phyloP scores from a whole-genome alignment of 2,797 vertebrate genomes.

The Phyllotis vaccarum region DNA sequence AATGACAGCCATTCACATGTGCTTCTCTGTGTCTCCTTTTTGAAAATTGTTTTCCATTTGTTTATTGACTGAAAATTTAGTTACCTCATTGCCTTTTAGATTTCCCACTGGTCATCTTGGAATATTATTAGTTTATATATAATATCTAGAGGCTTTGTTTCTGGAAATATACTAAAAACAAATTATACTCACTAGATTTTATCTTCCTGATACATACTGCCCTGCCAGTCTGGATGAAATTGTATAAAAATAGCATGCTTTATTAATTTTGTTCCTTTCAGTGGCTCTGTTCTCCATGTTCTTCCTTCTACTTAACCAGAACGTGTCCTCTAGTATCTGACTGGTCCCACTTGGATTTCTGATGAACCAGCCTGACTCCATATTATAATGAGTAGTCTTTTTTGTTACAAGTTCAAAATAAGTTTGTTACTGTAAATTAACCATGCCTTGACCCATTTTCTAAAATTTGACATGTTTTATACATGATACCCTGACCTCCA shows the following conservation, averaged over 20 bases:
- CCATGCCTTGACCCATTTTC: background rate
- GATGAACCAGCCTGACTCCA: background rate
- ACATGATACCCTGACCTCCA: background rate
- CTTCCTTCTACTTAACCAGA: background rate
- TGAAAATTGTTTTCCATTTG: conserved; percentile 31
- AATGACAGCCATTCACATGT: background rate
- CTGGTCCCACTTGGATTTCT: background rate
- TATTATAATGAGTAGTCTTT: background rate
- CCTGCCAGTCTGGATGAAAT: conserved; percentile 6
- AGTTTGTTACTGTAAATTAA: background rate
- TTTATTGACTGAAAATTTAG: conserved; percentile 53
- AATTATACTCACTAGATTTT: conserved; percentile 25
- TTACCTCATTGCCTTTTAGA: conserved; percentile 47
- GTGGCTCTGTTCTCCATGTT: background rate
- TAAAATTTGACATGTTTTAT: background rate
- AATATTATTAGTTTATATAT: conserved; percentile 44
- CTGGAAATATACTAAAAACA: conserved; percentile 37
- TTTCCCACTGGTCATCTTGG: background rate
- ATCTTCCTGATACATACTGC: conserved; percentile 38
- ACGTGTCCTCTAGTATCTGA: background rate
- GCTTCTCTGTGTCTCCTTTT: background rate
- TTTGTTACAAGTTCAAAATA: background rate
- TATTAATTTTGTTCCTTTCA: conserved; percentile 17
- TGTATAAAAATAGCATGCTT: conserved; percentile 57
- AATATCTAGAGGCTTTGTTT: conserved; percentile 28